phyloP scores from a whole-genome alignment of 2,797 vertebrate species.

The Limosa lapponica region DNA sequence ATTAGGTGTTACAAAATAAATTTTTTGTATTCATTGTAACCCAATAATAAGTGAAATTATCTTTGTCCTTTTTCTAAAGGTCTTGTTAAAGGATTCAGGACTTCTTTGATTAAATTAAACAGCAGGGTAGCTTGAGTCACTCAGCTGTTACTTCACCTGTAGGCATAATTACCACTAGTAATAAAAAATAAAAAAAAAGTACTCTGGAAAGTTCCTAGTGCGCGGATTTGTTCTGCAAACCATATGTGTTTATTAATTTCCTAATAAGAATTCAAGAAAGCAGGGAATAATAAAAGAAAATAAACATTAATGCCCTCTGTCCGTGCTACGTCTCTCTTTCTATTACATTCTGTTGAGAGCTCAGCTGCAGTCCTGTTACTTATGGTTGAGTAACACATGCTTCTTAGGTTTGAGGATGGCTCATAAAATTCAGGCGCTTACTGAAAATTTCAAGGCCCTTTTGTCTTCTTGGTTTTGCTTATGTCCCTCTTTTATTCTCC shows the following conservation, averaged over 20 bases:
- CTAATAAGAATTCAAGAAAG: conserved; percentile 39
- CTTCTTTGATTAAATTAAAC: conserved; percentile 53
- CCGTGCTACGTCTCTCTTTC: neutral
- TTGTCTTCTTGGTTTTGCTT: neutral
- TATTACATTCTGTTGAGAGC: neutral
- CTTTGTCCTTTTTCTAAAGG: conserved; percentile 21
- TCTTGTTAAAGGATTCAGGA: conserved; percentile 38
- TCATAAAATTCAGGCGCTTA: neutral
- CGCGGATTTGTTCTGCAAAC: conserved; percentile 4
- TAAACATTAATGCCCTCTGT: neutral
- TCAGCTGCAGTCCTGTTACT: neutral
- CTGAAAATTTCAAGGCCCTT: neutral
- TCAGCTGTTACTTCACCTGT: conserved; percentile 42
- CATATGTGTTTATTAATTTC: conserved; percentile 34
- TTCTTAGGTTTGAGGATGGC: neutral
- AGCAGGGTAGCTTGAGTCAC: conserved; percentile 5
- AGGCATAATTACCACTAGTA: conserved; percentile 45
- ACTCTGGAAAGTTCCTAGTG: neutral
- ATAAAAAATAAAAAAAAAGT: neutral
- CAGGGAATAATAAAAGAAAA: conserved; percentile 8
- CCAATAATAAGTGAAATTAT: neutral
- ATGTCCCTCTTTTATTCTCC: neutral
- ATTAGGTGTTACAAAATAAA: neutral
- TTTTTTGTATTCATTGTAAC: conserved; percentile 8
- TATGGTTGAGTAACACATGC: neutral